These are phyloP conservation scores for Serranus cabrilla DNA, from an alignment of 2,797 vertebrate species.

Conservation along the genomic window DNA sequence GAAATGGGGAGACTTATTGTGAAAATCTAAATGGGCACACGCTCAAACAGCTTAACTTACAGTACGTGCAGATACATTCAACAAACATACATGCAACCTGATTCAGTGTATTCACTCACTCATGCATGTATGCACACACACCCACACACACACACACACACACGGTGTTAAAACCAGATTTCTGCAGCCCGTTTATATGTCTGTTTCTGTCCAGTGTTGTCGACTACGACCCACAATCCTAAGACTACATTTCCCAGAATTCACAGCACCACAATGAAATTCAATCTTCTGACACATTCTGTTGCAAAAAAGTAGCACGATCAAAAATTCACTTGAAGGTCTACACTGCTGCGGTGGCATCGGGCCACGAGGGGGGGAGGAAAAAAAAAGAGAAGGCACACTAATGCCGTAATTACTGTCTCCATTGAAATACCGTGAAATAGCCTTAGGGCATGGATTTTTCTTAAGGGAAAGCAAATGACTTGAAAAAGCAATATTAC, in stretches of 20 bases:
- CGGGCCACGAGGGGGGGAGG: constrained; percentile 27
- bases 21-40: constrained; percentile 36
- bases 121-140: constrained; percentile 48
- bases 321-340: constrained; percentile 48
- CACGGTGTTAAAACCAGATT: constrained; percentile 16
- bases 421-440: constrained; percentile 66
- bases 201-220: constrained; percentile 55
- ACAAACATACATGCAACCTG: constrained; percentile 71
- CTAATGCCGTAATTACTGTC: constrained; percentile 75
- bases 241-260: constrained; percentile 65
- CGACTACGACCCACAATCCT: constrained; percentile 41
- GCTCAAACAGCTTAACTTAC: constrained; percentile 16
- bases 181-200: constrained; percentile 33
- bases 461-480: constrained; percentile 67
- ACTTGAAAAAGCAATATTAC: constrained; percentile 67
- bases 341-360: constrained; percentile 32
- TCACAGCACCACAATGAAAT: constrained; percentile 54
- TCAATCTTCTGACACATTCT: constrained; percentile 44
- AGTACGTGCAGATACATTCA: constrained; percentile 72
- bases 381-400: constrained; percentile 60
- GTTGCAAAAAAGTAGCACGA: constrained; percentile 32
- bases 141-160: constrained; percentile 18
- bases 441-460: constrained; percentile 51
- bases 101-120: constrained; percentile 50
- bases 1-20: constrained; percentile 34